Conservation (phyloP, 2,113 vertebrate species). For the Menidia beryllina region DNA sequence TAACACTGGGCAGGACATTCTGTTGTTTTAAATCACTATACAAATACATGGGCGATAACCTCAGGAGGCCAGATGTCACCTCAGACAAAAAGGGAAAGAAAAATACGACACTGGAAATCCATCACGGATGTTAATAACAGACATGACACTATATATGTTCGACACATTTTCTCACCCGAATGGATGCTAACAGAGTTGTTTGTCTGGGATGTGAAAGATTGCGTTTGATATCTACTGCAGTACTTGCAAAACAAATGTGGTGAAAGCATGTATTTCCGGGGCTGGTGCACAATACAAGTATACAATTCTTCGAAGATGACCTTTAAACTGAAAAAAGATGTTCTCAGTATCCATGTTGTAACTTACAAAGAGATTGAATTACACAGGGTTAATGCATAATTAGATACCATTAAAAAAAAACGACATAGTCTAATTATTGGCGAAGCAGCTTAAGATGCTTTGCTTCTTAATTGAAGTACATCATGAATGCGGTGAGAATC, state of each 20-base stretch:
- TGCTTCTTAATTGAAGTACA: conserved; percentile 81
- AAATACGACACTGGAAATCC: conserved; percentile 19
- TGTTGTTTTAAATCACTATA: conserved; percentile 77
- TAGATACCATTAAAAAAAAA: conserved; percentile 80
- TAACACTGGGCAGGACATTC: conserved; percentile 78
- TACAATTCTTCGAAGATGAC: conserved; percentile 53
- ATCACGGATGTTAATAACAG: conserved; percentile 44
- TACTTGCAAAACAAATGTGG: conserved; percentile 26
- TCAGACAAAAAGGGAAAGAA: conserved; percentile 27
- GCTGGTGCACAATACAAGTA: conserved; percentile 18
- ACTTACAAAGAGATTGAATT: conserved; percentile 79
- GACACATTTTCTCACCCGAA: conserved; percentile 37
- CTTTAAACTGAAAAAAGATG: conserved; percentile 70
- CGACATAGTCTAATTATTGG: conserved; percentile 84
- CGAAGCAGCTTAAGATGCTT: conserved; percentile 84
- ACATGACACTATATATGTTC: conserved; percentile 38
- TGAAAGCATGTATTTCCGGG: conserved; percentile 44
- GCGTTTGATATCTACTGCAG: conserved; percentile 53
- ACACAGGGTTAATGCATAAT: conserved; percentile 81
- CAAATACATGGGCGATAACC: conserved; percentile 69
- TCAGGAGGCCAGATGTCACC: conserved; percentile 69
- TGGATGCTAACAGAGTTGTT: conserved; percentile 41
- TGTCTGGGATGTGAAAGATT: conserved; percentile 30
- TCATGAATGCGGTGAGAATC: conserved; percentile 76
- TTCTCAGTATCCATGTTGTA: conserved; percentile 38